Conservation (phyloP, 2,113 vertebrate genomes). For the Butastur rufipennis region DNA sequence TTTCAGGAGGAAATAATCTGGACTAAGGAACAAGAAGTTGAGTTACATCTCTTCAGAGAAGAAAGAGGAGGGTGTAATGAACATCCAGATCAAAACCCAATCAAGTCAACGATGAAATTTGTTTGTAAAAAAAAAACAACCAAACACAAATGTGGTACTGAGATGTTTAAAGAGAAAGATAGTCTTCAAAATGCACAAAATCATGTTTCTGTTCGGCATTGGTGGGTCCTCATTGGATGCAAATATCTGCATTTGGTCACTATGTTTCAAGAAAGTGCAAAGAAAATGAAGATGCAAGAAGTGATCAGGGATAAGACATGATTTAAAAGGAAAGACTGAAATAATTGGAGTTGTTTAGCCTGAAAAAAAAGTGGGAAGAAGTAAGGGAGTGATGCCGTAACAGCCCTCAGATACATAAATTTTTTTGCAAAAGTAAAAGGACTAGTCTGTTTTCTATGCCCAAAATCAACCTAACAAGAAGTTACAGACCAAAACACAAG, state of each 20-base stretch:
- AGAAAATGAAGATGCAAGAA: neutral
- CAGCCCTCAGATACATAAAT: neutral
- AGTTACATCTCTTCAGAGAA: neutral
- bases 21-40: neutral
- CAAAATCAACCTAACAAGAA: neutral
- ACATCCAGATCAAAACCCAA: neutral
- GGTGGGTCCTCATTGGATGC: neutral
- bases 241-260: neutral
- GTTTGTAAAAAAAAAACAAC: neutral
- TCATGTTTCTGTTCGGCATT: neutral
- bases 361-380: neutral
- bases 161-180: neutral
- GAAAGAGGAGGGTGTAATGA: neutral
- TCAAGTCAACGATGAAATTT: neutral
- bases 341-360: neutral
- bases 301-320: neutral
- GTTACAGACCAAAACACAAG: neutral
- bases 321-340: neutral
- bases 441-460: neutral
- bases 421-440: neutral
- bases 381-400: neutral
- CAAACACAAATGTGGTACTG: neutral
- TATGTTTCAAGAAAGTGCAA: neutral
- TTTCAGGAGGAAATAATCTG: neutral
- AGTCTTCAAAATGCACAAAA: neutral